Evolutionary conservation across 2,797 vertebrate genomes (phyloP).

Genomic region (Oceanodroma leucorhoa): DNA sequence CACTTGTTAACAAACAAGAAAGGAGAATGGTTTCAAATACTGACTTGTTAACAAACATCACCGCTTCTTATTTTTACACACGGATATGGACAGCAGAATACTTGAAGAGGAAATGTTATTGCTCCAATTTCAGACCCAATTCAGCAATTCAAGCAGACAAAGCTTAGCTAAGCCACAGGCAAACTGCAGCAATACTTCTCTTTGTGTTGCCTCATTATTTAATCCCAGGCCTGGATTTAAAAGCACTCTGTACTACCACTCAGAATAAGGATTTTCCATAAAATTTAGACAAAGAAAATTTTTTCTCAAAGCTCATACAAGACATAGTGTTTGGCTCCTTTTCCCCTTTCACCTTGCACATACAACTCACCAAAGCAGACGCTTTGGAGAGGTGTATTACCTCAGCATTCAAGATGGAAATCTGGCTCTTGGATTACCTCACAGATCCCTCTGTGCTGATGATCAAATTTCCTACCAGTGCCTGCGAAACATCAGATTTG

Average conservation of each 20-base stretch:
- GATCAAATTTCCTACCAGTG: neutral
- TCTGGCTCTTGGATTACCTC: neutral
- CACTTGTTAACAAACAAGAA: neutral
- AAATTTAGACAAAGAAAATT: neutral
- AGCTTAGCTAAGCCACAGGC: conserved; percentile 9
- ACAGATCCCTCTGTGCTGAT: neutral
- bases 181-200: neutral
- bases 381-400: neutral
- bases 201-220: conserved; percentile 1
- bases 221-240: conserved; percentile 2
- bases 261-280: neutral
- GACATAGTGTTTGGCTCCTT: neutral
- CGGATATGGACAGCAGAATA: neutral
- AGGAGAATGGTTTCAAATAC: neutral
- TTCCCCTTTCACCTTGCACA: neutral
- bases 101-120: neutral
- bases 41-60: neutral
- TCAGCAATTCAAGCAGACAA: neutral
- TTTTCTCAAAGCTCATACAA: neutral
- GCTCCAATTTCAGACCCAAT: conserved; percentile 9
- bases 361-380: neutral
- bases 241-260: neutral
- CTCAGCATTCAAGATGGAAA: neutral
- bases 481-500: neutral
- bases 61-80: neutral